These are phyloP conservation scores for Nymphicus hollandicus DNA, from an alignment of 2,113 vertebrate genomes.

Conservation along the genomic window DNA sequence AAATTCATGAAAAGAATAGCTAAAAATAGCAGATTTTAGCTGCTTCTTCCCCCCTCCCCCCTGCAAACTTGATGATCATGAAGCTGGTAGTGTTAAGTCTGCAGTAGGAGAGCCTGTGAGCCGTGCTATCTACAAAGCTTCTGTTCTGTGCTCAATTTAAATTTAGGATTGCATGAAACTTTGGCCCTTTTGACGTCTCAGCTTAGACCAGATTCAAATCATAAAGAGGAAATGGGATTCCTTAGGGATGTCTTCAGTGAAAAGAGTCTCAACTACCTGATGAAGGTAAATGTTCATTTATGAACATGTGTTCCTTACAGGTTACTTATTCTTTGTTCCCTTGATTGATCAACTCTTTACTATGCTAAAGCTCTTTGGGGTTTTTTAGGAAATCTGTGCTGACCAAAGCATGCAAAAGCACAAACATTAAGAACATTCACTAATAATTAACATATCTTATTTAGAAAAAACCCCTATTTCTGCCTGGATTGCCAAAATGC, in stretches of 20 bases:
- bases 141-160: not conserved
- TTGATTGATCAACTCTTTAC: not conserved
- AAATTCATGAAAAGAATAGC: not conserved
- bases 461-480: not conserved
- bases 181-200: conserved; percentile 91
- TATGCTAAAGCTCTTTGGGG: not conserved
- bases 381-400: not conserved
- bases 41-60: rapidly evolving
- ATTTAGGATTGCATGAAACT: conserved; percentile 88
- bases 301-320: not conserved
- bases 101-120: rapidly evolving
- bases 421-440: not conserved
- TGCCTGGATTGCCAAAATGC: not conserved
- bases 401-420: not conserved
- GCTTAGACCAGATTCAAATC: conserved; percentile 90
- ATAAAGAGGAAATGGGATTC: conserved; percentile 90
- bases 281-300: conserved; percentile 80
- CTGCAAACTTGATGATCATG: not conserved
- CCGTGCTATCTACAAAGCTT: not conserved
- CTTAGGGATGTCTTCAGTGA: conserved; percentile 91
- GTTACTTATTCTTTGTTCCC: not conserved
- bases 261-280: conserved; percentile 87
- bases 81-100: not conserved
- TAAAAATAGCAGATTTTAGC: not conserved
- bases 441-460: not conserved